Conservation (phyloP, 1,140 invertebrate species). For the Euura saliciscinereae region DNA sequence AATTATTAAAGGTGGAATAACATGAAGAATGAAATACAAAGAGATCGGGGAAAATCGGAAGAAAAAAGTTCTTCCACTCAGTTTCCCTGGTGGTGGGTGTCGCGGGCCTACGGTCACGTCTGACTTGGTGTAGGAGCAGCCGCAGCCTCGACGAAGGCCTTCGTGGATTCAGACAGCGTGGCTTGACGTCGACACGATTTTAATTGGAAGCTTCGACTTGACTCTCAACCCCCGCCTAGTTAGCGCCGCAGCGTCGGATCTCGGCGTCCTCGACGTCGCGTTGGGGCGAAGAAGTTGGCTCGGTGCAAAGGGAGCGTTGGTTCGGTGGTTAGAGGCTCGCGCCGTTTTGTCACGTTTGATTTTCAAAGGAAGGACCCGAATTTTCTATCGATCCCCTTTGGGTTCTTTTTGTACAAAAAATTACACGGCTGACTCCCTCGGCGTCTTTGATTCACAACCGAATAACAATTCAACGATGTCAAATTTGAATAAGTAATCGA, state of each 20-base stretch:
- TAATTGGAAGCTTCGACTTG: slow-evolving; percentile 4
- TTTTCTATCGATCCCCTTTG: no score
- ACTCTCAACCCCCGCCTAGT: not conserved
- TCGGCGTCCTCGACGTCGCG: not conserved
- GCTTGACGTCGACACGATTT: slow-evolving; percentile 3
- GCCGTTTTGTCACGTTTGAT: not conserved
- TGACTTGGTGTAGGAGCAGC: not conserved
- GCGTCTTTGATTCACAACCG: no score
- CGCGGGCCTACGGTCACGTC: not conserved
- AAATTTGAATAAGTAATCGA: not conserved
- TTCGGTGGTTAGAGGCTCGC: not conserved
- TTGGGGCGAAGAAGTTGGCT: not conserved
- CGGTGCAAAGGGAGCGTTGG: not conserved
- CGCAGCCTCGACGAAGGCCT: not conserved
- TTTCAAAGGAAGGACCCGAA: not conserved
- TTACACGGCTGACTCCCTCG: no score
- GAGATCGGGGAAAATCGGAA: no score
- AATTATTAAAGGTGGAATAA: no score
- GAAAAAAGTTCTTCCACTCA: not conserved
- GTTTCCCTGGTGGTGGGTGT: not conserved
- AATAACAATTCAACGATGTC: no score
- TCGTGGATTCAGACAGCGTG: slow-evolving; percentile 1
- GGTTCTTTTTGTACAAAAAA: no score
- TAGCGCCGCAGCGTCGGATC: not conserved
- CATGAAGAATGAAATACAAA: no score